Base-by-base conservation (phyloP, 2,113 vertebrate species). In the Uria lomvia region DNA sequence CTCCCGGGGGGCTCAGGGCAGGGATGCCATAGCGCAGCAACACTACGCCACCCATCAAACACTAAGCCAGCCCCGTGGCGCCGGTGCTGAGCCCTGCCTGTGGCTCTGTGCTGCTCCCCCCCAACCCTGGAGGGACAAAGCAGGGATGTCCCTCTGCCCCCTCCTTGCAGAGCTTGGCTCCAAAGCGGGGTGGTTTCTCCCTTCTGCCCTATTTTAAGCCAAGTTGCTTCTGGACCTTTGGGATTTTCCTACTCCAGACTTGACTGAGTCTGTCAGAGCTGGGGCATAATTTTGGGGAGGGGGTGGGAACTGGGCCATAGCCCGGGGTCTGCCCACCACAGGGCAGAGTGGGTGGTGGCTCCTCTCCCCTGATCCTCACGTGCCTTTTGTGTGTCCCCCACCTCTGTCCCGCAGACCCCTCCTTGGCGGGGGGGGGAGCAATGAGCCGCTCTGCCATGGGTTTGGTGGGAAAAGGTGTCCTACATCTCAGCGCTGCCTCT, bases 371-470 rank as follows among this genome's bases (percentile, higher is more conserved):
- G 62, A 36, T 7, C 68, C 81, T 50, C 85, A 4, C 0, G 75
- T 89, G 93, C 93, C 90, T 93, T 81, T 22, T 81, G 74, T 29
- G 38, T 0, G 0, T 47, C 34, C 50, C 82, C 22, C 4, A 9
- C 5, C 65, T 9, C 6, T 21, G 21, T 11, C 70, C 72, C 11
- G 1, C 24, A 27, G 13, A 2, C 5, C 30, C 24, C 27, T 26
- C 21, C 26, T 15, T 10, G 6, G 15, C 7, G 12, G 29, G 6
- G 36, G 36, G 29, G 63, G 22, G 17, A 22, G 13, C 53, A 22
- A 2, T 0, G 2, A 49, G 26, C 21, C n/a, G 79, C 47, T 50
- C 52, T 38, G 45, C 38, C 68, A 2, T 1, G 4, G 3, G 0
- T 3, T 53, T 2, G 15, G 22, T 17, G 49, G 56, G 29, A 10